A percentile compares a stretch with the other conserved stretches of the same genome.
These are phyloP conservation scores for Actinia equina DNA, from an alignment of 64 coral and sea anemone genomes.

Conservation along the genomic window DNA sequence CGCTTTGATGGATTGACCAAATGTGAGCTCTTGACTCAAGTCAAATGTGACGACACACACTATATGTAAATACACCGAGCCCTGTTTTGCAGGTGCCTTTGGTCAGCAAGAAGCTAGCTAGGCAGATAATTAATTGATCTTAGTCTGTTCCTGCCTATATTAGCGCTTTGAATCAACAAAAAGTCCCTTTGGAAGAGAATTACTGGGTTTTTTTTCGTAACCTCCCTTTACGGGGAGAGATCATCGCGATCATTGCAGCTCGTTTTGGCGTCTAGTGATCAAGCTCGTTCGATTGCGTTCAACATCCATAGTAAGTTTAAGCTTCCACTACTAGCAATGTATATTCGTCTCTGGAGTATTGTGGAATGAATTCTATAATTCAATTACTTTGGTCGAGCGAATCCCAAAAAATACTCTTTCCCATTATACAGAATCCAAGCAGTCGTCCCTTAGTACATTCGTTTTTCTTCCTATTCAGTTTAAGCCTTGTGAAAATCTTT, in stretches of 20 bases:
- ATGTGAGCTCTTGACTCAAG: neutral
- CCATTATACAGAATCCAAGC: too few species aligned
- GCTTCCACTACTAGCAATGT: neutral
- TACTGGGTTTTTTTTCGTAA: neutral
- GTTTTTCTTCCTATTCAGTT: neutral
- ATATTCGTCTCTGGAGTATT: neutral
- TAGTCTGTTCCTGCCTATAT: conserved; percentile 45
- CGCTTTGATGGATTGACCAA: neutral
- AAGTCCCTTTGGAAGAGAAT: neutral
- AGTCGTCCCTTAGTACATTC: neutral
- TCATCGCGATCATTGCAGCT: neutral
- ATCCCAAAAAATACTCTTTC: neutral
- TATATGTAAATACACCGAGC: conserved; percentile 71
- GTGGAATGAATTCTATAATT: neutral
- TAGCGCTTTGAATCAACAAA: conserved; percentile 39
- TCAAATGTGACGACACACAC: conserved; percentile 34
- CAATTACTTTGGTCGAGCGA: neutral
- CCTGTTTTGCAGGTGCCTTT: conserved; percentile 39
- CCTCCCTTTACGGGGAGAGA: neutral
- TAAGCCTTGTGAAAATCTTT: neutral
- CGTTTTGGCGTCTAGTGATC: neutral
- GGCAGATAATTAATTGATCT: conserved; percentile 73
- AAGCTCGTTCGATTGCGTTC: neutral
- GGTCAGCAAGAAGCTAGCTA: neutral
- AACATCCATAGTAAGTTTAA: neutral